Conservation (phyloP, 2,888 invertebrate genomes). For the Imbricaverruca yamaguchii region DNA sequence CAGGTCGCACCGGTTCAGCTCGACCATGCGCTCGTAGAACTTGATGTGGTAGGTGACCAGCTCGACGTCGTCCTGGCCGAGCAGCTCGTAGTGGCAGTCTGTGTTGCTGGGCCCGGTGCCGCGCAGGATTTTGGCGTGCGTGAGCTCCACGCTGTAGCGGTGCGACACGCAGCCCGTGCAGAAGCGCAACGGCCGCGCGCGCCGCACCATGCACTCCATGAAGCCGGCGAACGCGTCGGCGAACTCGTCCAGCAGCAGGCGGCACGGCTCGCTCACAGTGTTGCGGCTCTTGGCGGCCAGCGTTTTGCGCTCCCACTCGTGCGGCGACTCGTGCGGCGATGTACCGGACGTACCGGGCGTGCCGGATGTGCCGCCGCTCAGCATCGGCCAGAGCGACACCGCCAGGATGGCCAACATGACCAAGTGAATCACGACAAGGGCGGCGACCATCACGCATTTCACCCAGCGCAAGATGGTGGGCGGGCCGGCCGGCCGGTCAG, state of each 20-base stretch:
- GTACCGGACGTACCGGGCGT: not conserved
- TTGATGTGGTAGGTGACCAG: not conserved
- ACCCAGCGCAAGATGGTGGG: not conserved
- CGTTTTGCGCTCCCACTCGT: not conserved
- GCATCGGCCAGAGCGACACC: not conserved
- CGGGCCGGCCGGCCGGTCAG: not conserved
- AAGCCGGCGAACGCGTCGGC: slow-evolving; percentile 4
- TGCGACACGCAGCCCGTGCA: not conserved
- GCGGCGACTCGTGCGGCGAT: not conserved
- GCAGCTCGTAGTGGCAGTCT: not conserved
- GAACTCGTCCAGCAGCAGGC: not conserved
- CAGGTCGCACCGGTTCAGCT: not conserved
- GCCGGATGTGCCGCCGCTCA: not conserved
- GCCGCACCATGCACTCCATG: not conserved
- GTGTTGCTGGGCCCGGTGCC: not conserved
- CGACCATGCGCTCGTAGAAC: not conserved
- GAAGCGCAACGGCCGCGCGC: not conserved
- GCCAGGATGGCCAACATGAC: not conserved
- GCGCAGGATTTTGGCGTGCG: not conserved
- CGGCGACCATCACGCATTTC: no score
- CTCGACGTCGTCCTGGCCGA: not conserved
- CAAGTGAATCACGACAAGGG: not conserved
- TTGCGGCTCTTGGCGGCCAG: not conserved
- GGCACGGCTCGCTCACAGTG: not conserved
- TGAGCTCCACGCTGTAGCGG: not conserved